Base-by-base conservation (phyloP, 2,113 vertebrate genomes). In the Myotis brandtii region DNA sequence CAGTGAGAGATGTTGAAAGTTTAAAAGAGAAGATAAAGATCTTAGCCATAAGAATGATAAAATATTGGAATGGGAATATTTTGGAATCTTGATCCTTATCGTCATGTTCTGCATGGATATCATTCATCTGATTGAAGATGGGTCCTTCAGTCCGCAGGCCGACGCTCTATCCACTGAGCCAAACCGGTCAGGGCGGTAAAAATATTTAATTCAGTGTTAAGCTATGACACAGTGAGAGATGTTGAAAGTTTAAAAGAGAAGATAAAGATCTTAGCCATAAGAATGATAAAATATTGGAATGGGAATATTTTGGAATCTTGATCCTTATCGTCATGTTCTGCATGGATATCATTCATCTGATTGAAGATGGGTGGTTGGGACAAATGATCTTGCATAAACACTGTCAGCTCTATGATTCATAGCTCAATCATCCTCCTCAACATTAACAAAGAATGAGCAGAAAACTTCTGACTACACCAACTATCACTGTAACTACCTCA, bases 201-300 rank as follows among this genome's bases (percentile, higher is more conserved):
- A n/a, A n/a, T n/a, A n/a, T 83, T 87, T 83, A 96, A 83, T 67
- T 72, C 56, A 93, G 43, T 48, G 14, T 18, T 80, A 90, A 93
- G 70, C 34, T 91, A 80, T 72, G 56, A 40, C 75, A 93, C 79
- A 83, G 52, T 62, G 43, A 79, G 25, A 94, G 83, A 66, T 50
- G 14, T 87, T 20, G 59, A 34, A 89, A 91, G 56, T 56, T 82
- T 30, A 83, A 56, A 52, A 96, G 25, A 43, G 43, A 32, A 64
- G 37, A 79, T 54, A 85, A 91, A 91, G 34, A 32, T 91, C 37
- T 67, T 80, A 54, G 56, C 34, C 27, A 20, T 48, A 70, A 91
- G 23, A 86, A 91, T n/a, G 14, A 83, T 59, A 87, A 95, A 77
- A 92, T 76, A 79, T 14, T 40, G 12, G 62, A 66, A 89, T 7